These are phyloP conservation scores for Triplophysa rosa DNA, from an alignment of 2,113 vertebrate genomes.

Conservation along the genomic window DNA sequence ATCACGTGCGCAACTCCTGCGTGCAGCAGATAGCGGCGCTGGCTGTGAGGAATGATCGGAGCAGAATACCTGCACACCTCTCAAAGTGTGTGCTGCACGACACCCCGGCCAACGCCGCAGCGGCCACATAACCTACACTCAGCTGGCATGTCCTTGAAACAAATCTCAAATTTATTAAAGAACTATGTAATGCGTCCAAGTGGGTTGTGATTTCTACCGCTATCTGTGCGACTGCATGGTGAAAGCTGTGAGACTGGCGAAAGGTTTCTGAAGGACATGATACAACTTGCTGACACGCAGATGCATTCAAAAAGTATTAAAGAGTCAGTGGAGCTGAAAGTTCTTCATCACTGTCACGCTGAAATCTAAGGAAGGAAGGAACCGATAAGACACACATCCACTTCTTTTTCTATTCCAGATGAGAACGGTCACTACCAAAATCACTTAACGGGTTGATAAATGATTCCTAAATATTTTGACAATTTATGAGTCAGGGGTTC, in stretches of 20 bases:
- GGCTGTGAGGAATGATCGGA: conserved; percentile 37
- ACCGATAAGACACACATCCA: no score
- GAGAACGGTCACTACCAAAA: not conserved
- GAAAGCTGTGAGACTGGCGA: conserved; percentile 17
- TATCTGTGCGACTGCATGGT: no score
- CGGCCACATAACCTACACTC: not conserved
- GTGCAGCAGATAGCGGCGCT: conserved; percentile 37
- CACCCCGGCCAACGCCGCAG: not conserved
- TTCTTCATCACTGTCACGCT: not conserved
- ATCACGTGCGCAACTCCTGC: conserved; percentile 29
- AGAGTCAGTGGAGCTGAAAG: not conserved
- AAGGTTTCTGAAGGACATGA: not conserved
- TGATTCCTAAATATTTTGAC: no score
- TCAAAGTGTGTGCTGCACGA: conserved; percentile 18
- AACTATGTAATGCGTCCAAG: not conserved
- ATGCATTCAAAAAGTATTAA: not conserved
- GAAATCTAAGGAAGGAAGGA: not conserved
- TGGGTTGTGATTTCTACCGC: no score
- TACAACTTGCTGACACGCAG: not conserved
- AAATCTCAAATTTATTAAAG: conserved; percentile 23
- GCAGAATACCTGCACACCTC: conserved; percentile 42
- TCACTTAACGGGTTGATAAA: no score
- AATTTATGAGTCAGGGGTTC: no score
- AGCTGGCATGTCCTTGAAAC: conserved; percentile 27
- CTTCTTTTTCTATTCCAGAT: no score